Evolutionary conservation across 2,888 invertebrate species (phyloP), one percentile per base, ranked within the genome.

Genomic region (Drosophila affinis): DNA sequence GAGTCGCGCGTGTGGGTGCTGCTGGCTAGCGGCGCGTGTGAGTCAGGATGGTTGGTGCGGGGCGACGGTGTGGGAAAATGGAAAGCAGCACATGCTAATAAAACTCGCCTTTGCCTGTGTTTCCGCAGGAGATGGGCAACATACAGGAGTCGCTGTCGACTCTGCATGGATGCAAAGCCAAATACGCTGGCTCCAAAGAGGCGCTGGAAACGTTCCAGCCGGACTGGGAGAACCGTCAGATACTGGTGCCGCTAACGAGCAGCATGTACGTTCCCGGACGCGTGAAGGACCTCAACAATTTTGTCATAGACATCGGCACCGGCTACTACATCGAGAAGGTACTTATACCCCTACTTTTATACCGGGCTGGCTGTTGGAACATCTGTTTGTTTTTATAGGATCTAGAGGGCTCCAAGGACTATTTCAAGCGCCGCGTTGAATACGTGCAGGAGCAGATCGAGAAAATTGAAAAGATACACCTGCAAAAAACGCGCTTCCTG

Each of bases 231-330:
- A 96, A 97, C 86, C 97, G 96, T 89, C 95, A 96, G 64, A 96
- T 99, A 78, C 93, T 99, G 21, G 98, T 99, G 17, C 99, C 99
- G 1, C 93, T 99, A 14, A 98, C 99, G 14, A 97, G 97, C 85
- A 99, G 99, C 86, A 98, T 99, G 96, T 99, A 99, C 93, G 98
- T 99, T 48, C 97, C 98, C 47, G 99, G 99, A 3, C 95, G 95
- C 84, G 93, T 99, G 67, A 94, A 95, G 72, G 96, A 98, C 90
- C 95, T 96, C 39, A 95, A 97, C 60, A 96, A 96, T 91, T 98
- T 98, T 59, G 94, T 99, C 34, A 96, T 99, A 78, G 99, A 99
- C 92, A 96, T 99, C 90, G 99, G 99, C 57, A 99, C 99, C 58
- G 98, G 99, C 75, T 99, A 99, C 92, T 99, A 96, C 93, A 97